Conservation (phyloP, 92 coral and sea anemone species). For the Heteractis magnifica region DNA sequence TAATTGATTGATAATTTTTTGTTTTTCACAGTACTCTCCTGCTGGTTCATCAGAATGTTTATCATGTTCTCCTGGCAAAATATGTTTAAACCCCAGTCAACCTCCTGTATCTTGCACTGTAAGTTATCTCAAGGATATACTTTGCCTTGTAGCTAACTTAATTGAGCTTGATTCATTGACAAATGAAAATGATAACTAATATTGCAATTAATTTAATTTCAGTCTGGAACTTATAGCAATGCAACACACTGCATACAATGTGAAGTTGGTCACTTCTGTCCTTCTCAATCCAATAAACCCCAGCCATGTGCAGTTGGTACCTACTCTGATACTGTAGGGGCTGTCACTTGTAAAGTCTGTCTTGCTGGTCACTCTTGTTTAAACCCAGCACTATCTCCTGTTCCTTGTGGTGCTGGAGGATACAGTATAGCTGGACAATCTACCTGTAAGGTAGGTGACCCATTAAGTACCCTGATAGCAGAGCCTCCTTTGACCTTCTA, state of each 20-base stretch:
- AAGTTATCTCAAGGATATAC: conserved; percentile 4
- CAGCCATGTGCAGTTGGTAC: conserved; percentile 83
- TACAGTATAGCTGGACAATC: conserved; percentile 92
- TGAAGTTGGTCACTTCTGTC: conserved; percentile 84
- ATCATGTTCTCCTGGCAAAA: conserved; percentile 86
- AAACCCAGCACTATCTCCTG: conserved; percentile 70
- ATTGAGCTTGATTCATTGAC: background rate
- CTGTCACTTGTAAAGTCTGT: conserved; percentile 77
- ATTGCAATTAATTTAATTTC: background rate
- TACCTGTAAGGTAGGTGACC: conserved; percentile 67
- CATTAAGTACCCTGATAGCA: too few species aligned
- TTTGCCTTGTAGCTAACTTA: too few species aligned
- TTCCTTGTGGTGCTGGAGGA: conserved; percentile 73
- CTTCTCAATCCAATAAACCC: conserved; percentile 72
- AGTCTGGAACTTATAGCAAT: conserved; percentile 95
- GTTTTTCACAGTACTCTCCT: conserved; percentile 59
- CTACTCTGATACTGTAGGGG: conserved; percentile 70
- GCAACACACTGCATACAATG: conserved; percentile 87
- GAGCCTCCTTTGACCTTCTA: too few species aligned
- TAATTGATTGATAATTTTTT: too few species aligned
- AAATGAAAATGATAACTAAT: background rate
- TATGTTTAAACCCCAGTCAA: conserved; percentile 70
- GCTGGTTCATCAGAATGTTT: conserved; percentile 80
- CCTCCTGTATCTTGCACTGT: conserved; percentile 75
- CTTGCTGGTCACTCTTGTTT: conserved; percentile 87